Conservation (phyloP, 2,888 invertebrate species). For the Acronicta aceris region DNA sequence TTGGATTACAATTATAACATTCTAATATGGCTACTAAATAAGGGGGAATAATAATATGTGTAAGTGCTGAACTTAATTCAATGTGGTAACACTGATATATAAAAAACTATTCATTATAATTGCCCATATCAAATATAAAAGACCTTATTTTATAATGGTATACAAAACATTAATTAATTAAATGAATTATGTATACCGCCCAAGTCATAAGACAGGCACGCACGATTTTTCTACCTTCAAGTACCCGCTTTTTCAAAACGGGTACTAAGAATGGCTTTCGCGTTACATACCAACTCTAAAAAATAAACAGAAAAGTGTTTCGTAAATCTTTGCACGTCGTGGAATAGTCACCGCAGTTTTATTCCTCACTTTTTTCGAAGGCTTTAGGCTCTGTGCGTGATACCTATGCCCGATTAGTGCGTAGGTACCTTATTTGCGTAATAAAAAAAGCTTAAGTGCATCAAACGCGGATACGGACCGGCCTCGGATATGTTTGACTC, state of each 20-base stretch:
- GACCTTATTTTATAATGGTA: too few species aligned
- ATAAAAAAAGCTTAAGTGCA: slow-evolving; percentile 53
- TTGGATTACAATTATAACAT: slow-evolving; percentile 47
- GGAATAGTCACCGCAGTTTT: slow-evolving; percentile 49
- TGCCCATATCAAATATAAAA: too few species aligned
- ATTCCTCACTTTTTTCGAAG: slow-evolving; percentile 47
- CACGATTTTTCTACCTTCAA: neutral
- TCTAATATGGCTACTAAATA: slow-evolving; percentile 15
- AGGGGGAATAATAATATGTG: neutral
- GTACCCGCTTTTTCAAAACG: neutral
- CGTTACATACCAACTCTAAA: slow-evolving; percentile 14
- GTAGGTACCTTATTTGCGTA: slow-evolving; percentile 53
- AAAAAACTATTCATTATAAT: too few species aligned
- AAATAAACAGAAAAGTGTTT: slow-evolving; percentile 45
- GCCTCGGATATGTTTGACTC: slow-evolving; percentile 79
- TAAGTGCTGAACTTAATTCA: slow-evolving; percentile 15
- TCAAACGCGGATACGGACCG: slow-evolving; percentile 76
- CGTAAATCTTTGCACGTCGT: slow-evolving; percentile 47
- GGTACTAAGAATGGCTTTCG: slow-evolving; percentile 35
- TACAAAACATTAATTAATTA: too few species aligned
- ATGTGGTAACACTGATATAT: neutral
- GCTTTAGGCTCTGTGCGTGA: slow-evolving; percentile 53
- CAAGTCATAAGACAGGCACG: neutral
- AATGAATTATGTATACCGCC: neutral
- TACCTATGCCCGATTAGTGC: slow-evolving; percentile 48